phyloP scores from a whole-genome alignment of 2,113 vertebrate genomes.

The Scomber colias region DNA sequence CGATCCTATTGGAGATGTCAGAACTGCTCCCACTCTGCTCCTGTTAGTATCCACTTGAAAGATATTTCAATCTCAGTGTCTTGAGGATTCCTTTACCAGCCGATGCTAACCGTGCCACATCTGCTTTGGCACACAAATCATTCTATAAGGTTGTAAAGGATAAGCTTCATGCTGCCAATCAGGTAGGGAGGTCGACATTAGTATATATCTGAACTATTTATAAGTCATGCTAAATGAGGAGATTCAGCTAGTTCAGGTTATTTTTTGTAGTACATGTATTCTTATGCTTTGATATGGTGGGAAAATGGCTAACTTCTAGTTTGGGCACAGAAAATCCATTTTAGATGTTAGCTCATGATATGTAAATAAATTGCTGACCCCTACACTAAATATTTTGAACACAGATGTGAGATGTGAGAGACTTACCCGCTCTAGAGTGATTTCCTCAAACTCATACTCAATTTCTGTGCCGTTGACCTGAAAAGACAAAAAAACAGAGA shows the following conservation, averaged over 20 bases:
- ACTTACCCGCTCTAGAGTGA: constrained; percentile 97
- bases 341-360: background rate
- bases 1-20: constrained; percentile 44
- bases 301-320: background rate
- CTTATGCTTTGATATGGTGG: background rate
- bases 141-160: background rate
- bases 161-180: background rate
- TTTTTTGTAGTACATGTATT: background rate
- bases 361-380: background rate
- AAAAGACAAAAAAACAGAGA: constrained; percentile 36
- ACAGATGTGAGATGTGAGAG: constrained; percentile 7
- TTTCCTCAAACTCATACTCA: constrained; percentile 99
- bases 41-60: background rate
- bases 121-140: background rate
- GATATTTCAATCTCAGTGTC: background rate
- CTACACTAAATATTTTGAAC: background rate
- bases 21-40: constrained; percentile 1
- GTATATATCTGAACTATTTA: background rate
- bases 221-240: background rate
- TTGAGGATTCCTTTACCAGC: background rate
- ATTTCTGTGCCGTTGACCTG: constrained; percentile 98
- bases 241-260: too few relatives aligned
- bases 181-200: background rate
- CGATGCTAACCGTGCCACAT: background rate
- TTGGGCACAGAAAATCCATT: background rate